Base-by-base conservation (phyloP, 2,888 invertebrate species). In the Drosophila stalkeri region DNA sequence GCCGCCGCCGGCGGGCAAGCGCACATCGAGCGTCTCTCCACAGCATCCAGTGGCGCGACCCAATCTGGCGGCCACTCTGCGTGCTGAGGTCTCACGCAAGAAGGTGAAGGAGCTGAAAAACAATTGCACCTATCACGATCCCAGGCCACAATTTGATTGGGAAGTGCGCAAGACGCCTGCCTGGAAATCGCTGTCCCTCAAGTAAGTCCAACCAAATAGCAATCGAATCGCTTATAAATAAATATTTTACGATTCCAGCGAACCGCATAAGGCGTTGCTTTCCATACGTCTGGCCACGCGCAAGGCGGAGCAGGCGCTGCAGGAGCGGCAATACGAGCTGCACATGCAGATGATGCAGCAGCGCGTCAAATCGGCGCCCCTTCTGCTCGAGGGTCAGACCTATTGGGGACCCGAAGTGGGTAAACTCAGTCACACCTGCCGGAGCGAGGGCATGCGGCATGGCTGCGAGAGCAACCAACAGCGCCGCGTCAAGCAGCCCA, bases 261-360 rank as follows among this genome's bases (percentile, higher is more conserved):
- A 93, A 79, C 82, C 92, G 0, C 92, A 93, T 62, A 91, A 93
- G 33, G 91, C 93, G 37, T 89, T 93, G 59, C 77, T 93, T 0
- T 82, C 89, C 4, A 79, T 92, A 3, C 91, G 93, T 3, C 67
- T 93, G 57, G 93, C 93, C 14, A 92, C 93, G 12, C 88, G 93
- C 23, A 92, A 92, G 69, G 93, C 92, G 0, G 93, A 93, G 64
- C 93, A 93, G 64, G 90, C 90, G 1, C 63, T 92, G 16, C 91
- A 92, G 52, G 86, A 92, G 61, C 91, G 92, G 14, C 92, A 93
- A 59, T 92, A 93, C 41, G 92, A 92, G 20, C 77, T 92, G 7
- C 92, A 92, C 61, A 93, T 93, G 93, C 92, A 92, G 63, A 68
- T 93, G 77, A 93, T 93, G 93, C 86, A 91, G 0, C 91, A 93